Evolutionary conservation across 2,797 vertebrate species (phyloP), one percentile per base, ranked within the genome.

Genomic region (Myoxocephalus aenaeus): DNA sequence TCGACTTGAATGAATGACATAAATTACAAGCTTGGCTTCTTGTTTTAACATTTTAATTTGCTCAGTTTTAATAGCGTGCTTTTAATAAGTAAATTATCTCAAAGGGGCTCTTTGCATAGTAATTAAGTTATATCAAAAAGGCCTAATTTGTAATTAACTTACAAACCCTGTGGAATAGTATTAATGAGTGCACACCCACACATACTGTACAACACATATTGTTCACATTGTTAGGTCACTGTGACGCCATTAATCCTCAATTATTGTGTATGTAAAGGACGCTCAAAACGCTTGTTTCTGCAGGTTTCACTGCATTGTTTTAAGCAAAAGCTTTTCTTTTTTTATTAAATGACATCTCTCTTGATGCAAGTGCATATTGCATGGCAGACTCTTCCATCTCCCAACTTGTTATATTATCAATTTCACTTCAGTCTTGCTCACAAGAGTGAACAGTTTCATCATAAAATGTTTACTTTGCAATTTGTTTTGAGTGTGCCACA

Each of bases 91-190:
- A 48, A 65, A 80, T 82, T 59, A 85, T 80, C 63, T 85, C 69
- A 71, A 84, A 81, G 62, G 14, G 32, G 8, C 56, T 79, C 50
- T 80, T 77, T 65, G 57, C 44, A 81, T 76, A 50, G 81, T 77
- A 89, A 81, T 79, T 59, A 70, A 73, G 22, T 53, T 38, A 18
- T 59, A 80, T 86, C 38, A 79, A 72, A 82, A 65, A 83, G 36
- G 17, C 48, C 17, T 32, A 73, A 68, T 68, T 68, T 81, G 67
- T 76, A 79, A 88, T 90, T 85, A 89, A 84, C 75, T 76, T 74
- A 63, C 42, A 78, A 81, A 83, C 72, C 27, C n/a, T 44, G 40
- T 72, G 61, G 62, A 74, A 57, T 42, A 5, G 65, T 69, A 32
- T 79, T 65, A 81, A 80, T 70, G 54, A 18, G n/a, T 58, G 15